Evolutionary conservation across 2,113 vertebrate species (phyloP).

Genomic region (Perca flavescens): DNA sequence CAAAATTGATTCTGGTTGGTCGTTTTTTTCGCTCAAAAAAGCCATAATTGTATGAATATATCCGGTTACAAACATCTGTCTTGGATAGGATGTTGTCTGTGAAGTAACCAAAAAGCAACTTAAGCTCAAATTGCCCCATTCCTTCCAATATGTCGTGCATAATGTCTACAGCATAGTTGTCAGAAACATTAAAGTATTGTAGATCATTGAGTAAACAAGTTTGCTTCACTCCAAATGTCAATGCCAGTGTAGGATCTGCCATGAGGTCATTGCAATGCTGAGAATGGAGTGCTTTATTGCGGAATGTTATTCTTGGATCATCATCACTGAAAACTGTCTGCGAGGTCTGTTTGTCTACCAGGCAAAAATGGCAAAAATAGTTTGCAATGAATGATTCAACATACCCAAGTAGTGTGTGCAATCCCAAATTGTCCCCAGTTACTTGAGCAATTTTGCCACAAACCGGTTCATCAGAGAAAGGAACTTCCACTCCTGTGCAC

Average conservation of each 20-base stretch:
- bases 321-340: too few species aligned
- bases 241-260: neutral
- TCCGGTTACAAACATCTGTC: conserved; percentile 1
- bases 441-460: too few species aligned
- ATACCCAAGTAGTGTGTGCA: too few species aligned
- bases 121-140: neutral
- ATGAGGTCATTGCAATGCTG: neutral
- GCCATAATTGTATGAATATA: conserved; percentile 11
- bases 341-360: too few species aligned
- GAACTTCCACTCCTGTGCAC: too few species aligned
- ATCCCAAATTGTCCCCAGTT: too few species aligned
- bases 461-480: too few species aligned
- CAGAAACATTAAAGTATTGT: conserved; percentile 5
- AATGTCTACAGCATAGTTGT: neutral
- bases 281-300: too few species aligned
- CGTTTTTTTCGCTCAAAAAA: neutral
- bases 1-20: too few species aligned
- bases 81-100: conserved; percentile 19
- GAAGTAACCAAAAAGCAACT: neutral
- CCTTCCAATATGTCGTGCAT: conserved; percentile 11
- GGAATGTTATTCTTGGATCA: too few species aligned
- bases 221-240: conserved; percentile 1
- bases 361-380: too few species aligned
- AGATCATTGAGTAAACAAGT: conserved; percentile 2
- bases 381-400: too few species aligned